Percentiles rank a stretch among this genome's conserved stretches.
These are phyloP conservation scores for Theristus sp. DNA, from an alignment of 2,888 invertebrate species.

Conservation along the genomic window DNA sequence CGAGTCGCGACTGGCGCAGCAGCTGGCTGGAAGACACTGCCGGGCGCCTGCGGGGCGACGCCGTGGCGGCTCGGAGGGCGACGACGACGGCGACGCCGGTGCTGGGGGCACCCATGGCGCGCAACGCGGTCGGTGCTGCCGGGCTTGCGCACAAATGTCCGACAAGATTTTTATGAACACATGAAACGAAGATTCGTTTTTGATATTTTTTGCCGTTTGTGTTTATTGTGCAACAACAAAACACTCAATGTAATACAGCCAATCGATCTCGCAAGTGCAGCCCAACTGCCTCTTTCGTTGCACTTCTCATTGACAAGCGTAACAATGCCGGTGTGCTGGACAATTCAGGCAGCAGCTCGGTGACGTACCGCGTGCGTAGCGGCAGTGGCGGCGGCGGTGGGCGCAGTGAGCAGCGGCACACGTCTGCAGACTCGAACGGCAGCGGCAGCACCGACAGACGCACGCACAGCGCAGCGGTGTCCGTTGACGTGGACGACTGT, in stretches of 20 bases:
- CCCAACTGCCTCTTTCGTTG: too few species aligned
- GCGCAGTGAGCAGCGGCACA: too few species aligned
- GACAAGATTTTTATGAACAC: too few species aligned
- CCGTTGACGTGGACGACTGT: background rate
- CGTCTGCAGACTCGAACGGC: background rate
- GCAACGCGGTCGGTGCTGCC: background rate
- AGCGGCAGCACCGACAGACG: background rate
- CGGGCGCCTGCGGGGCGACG: background rate
- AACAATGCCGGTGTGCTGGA: too few species aligned
- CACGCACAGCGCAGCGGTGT: background rate
- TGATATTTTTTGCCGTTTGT: too few species aligned
- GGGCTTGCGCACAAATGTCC: background rate
- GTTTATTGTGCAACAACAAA: too few species aligned
- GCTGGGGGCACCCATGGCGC: slow-evolving; percentile 2
- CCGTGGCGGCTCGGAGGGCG: slow-evolving; percentile 12
- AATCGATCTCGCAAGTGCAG: too few species aligned
- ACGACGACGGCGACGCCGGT: slow-evolving; percentile 14
- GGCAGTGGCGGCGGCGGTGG: background rate
- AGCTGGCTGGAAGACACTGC: too few species aligned
- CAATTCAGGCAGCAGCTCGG: too few species aligned
- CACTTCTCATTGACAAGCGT: too few species aligned
- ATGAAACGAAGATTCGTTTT: too few species aligned
- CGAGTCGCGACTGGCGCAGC: background rate
- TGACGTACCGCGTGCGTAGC: background rate
- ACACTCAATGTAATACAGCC: too few species aligned